Base-by-base conservation (phyloP, 1,140 invertebrate species). In the Zophobas morio region DNA sequence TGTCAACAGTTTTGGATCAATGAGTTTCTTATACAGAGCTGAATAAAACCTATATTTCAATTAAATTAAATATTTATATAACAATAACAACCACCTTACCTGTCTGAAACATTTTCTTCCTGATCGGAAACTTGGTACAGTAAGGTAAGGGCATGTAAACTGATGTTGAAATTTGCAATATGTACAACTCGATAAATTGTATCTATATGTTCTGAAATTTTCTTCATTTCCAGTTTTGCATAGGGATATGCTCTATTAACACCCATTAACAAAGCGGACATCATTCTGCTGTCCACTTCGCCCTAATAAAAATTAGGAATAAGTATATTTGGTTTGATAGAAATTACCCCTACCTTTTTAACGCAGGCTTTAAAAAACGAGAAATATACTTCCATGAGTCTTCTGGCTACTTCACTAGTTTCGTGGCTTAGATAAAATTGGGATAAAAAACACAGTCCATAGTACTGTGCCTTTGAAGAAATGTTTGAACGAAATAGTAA, bases 311-410 rank as follows among this genome's bases (percentile, higher is more conserved):
- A 60, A 77, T 77, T 53, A 57, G 60, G 36, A 32, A 76, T 51
- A 51, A 51, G n/a, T 51, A 51, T 0, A 51, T n/a, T 20, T 51
- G 49, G 49, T 51, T 5, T 51, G 49, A 74, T 72, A 47, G n/a
- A 54, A 56, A 34, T 54, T 32, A 54, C 32, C 60, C 60, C 73
- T 82, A 92, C 92, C 87, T 93, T 95, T 85, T 96, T 96, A 8
- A 97, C 91, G 53, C 93, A 93, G 57, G 96, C 94, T 88, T 97
- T 98, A 87, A 99, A 99, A 83, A 99, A 96, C 0, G 94, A 92
- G 84, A 99, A 97, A 86, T 99, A 99, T n/a, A 99, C 92, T 71
- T 93, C 89, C 6, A 99, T 94, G 8, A 99, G 87, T 80, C 91
- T 93, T 76, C 91, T 91, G 0, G 97, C 96, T 20, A 98, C 88